Evolutionary conservation across 2,113 vertebrate genomes (phyloP), one percentile per base, ranked within the genome.

Genomic region (Strix aluco): DNA sequence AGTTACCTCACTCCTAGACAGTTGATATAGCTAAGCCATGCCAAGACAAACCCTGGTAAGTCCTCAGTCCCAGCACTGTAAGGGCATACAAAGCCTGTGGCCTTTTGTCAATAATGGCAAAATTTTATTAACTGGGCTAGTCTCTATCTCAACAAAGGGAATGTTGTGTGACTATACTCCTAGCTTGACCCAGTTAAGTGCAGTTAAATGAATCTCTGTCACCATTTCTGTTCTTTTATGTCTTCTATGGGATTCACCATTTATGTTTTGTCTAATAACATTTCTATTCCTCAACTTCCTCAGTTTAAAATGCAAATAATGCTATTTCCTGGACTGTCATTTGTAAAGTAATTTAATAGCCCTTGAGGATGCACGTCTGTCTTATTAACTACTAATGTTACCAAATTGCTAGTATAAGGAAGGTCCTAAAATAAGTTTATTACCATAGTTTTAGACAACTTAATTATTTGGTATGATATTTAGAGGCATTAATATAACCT

Each of bases 221-320:
- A 81, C 29, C 5, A 42, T 81, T 81, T 92, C 34, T 90, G 15
- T 21, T 75, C 49, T 87, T 90, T 79, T 47, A 46, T 54, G 36
- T 52, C 12, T 71, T 74, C 32, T 58, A 10, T 23, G 32, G 65
- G 30, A 94, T 78, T 88, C 18, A n/a, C 30, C 10, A 36, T 69
- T 89, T 79, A 61, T 44, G 6, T 72, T 89, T 94, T 52, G 22
- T 61, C 25, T 82, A 73, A 81, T 49, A 75, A 6, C 8, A 65
- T 57, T 86, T 79, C 19, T 84, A 5, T 65, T 72, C 54, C 69
- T 80, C 44, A 82, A 3, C 66, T 75, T 90, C 59, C 47, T 86
- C 36, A 49, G 29, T 80, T 85, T 92, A 80, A 90, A 95, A 91
- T 92, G 62, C 54, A 91, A 89, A 97, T 85, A 92, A 63, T 65